Evolutionary conservation across 2,113 vertebrate genomes (phyloP).

Genomic region (Engraulis encrasicolus): DNA sequence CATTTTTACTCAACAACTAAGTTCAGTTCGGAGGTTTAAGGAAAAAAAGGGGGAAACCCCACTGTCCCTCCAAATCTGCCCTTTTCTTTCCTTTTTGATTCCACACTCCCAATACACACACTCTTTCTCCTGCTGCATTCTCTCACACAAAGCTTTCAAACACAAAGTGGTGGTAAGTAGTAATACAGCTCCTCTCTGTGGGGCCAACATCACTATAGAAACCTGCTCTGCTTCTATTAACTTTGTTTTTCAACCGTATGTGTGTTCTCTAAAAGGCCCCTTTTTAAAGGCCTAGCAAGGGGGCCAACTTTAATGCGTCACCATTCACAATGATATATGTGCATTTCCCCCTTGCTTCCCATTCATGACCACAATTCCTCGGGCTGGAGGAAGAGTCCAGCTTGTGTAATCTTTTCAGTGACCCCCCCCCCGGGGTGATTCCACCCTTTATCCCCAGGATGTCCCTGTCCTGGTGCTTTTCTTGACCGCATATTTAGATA

Average conservation of each 20-base stretch:
- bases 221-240: constrained; percentile 48
- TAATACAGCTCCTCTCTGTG: constrained; percentile 42
- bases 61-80: neutral
- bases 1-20: no score
- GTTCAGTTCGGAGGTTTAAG: no score
- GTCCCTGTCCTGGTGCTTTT: neutral
- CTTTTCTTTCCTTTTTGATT: constrained; percentile 5
- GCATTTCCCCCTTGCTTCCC: constrained; percentile 29
- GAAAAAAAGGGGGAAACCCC: no score
- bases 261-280: constrained; percentile 41
- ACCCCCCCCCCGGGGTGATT: constrained; percentile 8
- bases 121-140: neutral
- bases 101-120: neutral
- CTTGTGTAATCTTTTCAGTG: constrained; percentile 32
- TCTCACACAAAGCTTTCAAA: constrained; percentile 18
- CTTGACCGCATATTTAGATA: no score
- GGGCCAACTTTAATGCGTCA: constrained; percentile 41
- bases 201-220: constrained; percentile 44
- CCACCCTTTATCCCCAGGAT: constrained; percentile 13
- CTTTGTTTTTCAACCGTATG: constrained; percentile 50
- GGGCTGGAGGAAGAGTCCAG: constrained; percentile 15
- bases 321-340: constrained; percentile 34
- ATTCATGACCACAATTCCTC: constrained; percentile 16
- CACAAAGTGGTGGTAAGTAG: constrained; percentile 25
- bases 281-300: constrained; percentile 44